These are phyloP conservation scores for Heliconius eleuchia DNA, from an alignment of 1,140 invertebrate species.

Conservation along the genomic window DNA sequence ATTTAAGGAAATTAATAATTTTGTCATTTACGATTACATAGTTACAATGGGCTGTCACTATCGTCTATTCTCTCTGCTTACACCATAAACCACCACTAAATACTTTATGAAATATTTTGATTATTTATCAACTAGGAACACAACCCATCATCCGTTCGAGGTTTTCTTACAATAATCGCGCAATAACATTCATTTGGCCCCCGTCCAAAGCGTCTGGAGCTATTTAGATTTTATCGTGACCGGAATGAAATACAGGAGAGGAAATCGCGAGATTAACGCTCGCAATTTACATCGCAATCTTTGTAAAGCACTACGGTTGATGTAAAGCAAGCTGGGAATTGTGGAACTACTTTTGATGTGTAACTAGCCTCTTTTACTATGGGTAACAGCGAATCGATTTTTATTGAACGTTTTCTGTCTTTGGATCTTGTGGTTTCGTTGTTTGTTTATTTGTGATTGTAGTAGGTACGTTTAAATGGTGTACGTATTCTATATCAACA, in stretches of 20 bases:
- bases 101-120: no score
- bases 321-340: slow-evolving; percentile 30
- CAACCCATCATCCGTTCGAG: slow-evolving; percentile 32
- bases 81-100: no score
- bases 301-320: slow-evolving; percentile 32
- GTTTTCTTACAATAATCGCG: slow-evolving; percentile 40
- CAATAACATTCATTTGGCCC: slow-evolving; percentile 47
- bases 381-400: not conserved
- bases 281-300: slow-evolving; percentile 48
- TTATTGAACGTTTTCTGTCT: not conserved
- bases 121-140: no score
- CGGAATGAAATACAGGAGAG: slow-evolving; percentile 51
- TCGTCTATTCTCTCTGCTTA: no score
- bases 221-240: slow-evolving; percentile 63
- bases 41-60: no score
- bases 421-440: not conserved
- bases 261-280: slow-evolving; percentile 49
- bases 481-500: no score
- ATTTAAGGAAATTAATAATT: no score
- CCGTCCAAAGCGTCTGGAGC: slow-evolving; percentile 45
- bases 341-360: not conserved
- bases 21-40: no score
- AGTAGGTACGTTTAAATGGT: no score
- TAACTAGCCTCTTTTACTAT: not conserved
- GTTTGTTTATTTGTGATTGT: not conserved